Percentiles rank a stretch among this genome's conserved stretches.
Evolutionary conservation across 2,797 vertebrate species (phyloP).

Genomic region (Pristis pectinata): DNA sequence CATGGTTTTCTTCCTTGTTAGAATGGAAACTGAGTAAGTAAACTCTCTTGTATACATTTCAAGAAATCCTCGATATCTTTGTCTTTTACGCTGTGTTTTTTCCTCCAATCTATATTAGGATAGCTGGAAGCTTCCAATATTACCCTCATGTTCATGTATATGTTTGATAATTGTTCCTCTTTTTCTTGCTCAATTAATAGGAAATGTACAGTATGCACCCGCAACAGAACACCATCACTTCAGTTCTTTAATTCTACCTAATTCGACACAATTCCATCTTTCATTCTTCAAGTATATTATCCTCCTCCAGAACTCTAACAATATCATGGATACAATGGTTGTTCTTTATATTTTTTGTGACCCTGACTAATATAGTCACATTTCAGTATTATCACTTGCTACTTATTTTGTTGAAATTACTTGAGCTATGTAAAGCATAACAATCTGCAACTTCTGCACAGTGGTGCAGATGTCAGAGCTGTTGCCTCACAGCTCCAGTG

Average conservation of each 20-base stretch:
- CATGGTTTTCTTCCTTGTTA: not conserved
- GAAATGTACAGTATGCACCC: not conserved
- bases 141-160: not conserved
- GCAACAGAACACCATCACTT: not conserved
- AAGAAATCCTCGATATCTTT: not conserved
- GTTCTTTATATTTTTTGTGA: not conserved
- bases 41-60: not conserved
- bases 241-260: not conserved
- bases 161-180: not conserved
- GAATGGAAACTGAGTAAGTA: not conserved
- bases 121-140: not conserved
- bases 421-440: not conserved
- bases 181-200: not conserved
- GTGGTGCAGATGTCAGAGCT: too few species aligned
- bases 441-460: not conserved
- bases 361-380: not conserved
- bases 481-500: too few species aligned
- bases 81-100: not conserved
- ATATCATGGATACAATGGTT: not conserved
- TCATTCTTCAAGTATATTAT: not conserved
- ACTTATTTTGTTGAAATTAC: not conserved
- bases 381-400: not conserved
- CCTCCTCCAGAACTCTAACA: not conserved
- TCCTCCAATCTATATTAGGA: not conserved
- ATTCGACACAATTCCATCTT: not conserved